Evolutionary conservation across 2,113 vertebrate genomes (phyloP).

Genomic region (Bettongia penicillata): DNA sequence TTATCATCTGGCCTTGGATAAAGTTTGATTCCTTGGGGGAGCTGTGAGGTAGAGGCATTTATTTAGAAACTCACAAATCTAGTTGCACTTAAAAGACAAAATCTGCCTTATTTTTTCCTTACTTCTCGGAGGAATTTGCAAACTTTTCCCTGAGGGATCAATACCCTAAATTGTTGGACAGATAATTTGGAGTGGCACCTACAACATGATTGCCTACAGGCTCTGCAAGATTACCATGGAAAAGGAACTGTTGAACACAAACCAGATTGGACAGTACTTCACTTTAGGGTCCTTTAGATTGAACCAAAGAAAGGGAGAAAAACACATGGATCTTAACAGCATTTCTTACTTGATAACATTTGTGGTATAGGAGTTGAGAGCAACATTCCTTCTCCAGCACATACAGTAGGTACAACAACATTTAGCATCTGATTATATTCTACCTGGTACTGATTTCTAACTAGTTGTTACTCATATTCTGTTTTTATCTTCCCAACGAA

Average conservation of each 20-base stretch:
- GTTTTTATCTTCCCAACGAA: not conserved
- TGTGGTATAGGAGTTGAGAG: not conserved
- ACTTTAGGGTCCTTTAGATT: not conserved
- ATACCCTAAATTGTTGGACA: not conserved
- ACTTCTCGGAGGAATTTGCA: not conserved
- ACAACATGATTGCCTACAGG: not conserved
- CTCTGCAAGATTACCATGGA: not conserved
- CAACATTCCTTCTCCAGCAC: not conserved
- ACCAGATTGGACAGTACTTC: not conserved
- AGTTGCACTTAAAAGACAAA: not conserved
- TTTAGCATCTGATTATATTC: not conserved
- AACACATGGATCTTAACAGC: not conserved
- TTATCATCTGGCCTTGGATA: not conserved
- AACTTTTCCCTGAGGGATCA: not conserved
- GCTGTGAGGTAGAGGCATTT: not conserved
- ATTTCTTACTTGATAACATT: not conserved
- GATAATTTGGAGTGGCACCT: not conserved
- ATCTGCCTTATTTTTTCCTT: slow-evolving; percentile 1
- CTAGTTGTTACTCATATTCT: not conserved
- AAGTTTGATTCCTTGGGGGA: not conserved
- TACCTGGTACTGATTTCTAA: not conserved
- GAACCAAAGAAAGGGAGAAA: not conserved
- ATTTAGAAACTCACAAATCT: not conserved
- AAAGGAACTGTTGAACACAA: not conserved
- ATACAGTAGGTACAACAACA: not conserved